A percentile compares a stretch with the other conserved stretches of the same genome.
Conservation (phyloP, 2,797 vertebrate genomes). For the Manis crassicaudata region DNA sequence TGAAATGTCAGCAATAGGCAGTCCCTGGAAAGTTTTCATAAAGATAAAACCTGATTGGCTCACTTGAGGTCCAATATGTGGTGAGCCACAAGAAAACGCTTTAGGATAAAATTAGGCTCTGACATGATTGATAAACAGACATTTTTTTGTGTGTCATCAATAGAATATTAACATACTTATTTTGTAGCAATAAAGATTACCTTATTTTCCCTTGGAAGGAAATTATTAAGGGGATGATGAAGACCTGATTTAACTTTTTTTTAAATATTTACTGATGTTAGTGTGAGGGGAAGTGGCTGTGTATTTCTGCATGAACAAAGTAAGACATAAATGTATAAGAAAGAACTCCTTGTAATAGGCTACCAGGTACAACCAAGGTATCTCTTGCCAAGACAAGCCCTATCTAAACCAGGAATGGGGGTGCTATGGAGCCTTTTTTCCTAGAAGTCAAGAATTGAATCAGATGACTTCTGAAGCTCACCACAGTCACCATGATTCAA, state of each 20-base stretch:
- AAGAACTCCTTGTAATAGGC: background rate
- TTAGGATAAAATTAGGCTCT: background rate
- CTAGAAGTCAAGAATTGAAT: background rate
- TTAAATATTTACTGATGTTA: background rate
- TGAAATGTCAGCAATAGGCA: background rate
- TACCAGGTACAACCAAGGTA: background rate
- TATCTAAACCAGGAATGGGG: background rate
- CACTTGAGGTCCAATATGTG: background rate
- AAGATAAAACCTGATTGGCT: background rate
- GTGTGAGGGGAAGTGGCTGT: background rate
- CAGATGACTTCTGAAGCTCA: background rate
- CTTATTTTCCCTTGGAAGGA: conserved; percentile 22
- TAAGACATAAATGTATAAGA: background rate
- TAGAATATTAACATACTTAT: background rate
- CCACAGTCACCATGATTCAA: background rate
- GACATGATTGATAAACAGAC: background rate
- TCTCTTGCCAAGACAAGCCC: background rate
- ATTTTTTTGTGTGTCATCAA: background rate
- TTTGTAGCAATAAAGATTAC: conserved; percentile 14
- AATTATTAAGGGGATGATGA: background rate
- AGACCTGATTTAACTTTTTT: background rate
- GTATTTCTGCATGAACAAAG: background rate
- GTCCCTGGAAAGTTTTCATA: background rate
- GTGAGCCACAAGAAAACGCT: conserved; percentile 36
- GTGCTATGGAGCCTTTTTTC: background rate